Percentiles rank a stretch among this genome's conserved stretches.
Conservation (phyloP, 2,113 vertebrate genomes). For the Miniopterus natalensis region DNA sequence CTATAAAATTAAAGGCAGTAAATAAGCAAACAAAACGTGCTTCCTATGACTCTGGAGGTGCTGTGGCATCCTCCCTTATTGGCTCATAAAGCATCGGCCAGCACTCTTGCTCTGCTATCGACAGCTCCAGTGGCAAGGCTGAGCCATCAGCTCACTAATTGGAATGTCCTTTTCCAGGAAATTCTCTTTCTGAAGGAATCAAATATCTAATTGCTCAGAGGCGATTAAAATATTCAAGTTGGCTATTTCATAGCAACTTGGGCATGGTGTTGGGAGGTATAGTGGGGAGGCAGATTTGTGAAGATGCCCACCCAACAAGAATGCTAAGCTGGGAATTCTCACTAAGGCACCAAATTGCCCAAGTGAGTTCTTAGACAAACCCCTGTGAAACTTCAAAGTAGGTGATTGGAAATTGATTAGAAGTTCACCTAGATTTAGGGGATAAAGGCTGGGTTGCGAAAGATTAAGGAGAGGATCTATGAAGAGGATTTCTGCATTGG, state of each 20-base stretch:
- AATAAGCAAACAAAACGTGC: conserved; percentile 77
- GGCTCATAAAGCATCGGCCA: conserved; percentile 78
- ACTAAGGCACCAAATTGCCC: neutral
- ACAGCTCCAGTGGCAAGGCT: conserved; percentile 72
- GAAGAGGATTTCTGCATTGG: conserved; percentile 19
- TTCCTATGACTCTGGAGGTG: conserved; percentile 68
- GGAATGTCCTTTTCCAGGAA: conserved; percentile 55
- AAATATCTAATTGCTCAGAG: neutral
- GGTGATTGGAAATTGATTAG: neutral
- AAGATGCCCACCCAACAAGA: neutral
- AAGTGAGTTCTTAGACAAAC: neutral
- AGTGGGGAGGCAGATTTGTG: neutral
- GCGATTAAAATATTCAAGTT: neutral
- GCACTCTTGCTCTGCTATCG: conserved; percentile 54
- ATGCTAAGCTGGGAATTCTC: neutral
- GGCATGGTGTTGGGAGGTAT: neutral
- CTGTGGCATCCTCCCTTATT: conserved; percentile 76
- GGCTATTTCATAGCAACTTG: neutral
- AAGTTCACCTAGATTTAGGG: neutral
- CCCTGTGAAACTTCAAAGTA: neutral
- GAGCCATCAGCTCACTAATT: conserved; percentile 80
- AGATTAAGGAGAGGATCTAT: neutral
- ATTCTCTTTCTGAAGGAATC: conserved; percentile 54
- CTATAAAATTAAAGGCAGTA: conserved; percentile 80
- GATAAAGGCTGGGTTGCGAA: neutral